These are phyloP conservation scores for Brevimyrus niger DNA, from an alignment of 2,113 vertebrate species.

Conservation along the genomic window DNA sequence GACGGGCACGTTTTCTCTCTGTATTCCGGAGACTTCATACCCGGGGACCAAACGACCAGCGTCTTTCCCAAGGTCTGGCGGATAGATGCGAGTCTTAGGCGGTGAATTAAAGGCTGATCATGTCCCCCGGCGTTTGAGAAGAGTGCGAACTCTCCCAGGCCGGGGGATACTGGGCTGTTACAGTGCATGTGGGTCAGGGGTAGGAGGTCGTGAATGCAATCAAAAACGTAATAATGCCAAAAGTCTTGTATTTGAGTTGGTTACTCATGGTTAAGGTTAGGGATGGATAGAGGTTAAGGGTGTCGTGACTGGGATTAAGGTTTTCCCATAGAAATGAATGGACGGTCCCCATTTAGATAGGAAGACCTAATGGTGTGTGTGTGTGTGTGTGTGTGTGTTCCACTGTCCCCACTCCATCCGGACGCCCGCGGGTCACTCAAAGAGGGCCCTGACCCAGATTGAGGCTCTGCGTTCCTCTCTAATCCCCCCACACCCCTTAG, in stretches of 20 bases:
- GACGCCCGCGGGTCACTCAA: conserved; percentile 22
- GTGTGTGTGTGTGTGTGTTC: conserved; percentile 24
- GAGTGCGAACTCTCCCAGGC: neutral
- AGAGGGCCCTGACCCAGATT: conserved; percentile 61
- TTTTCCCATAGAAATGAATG: too few relatives aligned
- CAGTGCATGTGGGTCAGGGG: neutral
- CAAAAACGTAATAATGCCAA: too few relatives aligned
- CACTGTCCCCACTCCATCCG: conserved; percentile 27
- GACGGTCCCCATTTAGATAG: too few relatives aligned
- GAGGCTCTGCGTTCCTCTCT: conserved; percentile 36
- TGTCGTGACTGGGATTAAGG: too few relatives aligned
- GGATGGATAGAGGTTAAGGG: too few relatives aligned
- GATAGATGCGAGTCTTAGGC: neutral
- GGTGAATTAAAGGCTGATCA: neutral
- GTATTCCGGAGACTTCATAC: neutral
- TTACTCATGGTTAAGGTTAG: too few relatives aligned
- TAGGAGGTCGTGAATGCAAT: neutral
- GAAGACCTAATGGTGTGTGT: neutral
- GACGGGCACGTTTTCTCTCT: neutral
- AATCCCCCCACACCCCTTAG: conserved; percentile 26
- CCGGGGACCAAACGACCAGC: neutral
- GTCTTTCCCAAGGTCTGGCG: neutral
- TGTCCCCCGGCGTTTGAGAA: neutral
- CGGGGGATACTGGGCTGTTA: neutral
- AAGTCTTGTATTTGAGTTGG: too few relatives aligned